Conservation (phyloP, 2,113 vertebrate genomes). For the Procavia capensis region DNA sequence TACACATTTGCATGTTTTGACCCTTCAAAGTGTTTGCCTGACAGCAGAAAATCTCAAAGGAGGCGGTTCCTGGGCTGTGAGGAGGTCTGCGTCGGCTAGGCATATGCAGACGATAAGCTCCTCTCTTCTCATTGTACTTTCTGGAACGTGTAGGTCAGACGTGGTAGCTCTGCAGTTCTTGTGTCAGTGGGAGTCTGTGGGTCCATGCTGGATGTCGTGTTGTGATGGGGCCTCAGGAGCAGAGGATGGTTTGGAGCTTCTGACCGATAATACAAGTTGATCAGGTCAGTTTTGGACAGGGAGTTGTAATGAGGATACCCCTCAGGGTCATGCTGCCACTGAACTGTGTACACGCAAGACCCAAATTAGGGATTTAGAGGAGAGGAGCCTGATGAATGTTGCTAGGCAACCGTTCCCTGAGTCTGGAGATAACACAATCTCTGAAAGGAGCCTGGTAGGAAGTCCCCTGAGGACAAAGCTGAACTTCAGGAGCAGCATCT, state of each 20-base stretch:
- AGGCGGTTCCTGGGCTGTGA: not conserved
- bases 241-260: not conserved
- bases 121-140: not conserved
- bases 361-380: conserved; percentile 62
- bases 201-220: not conserved
- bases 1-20: conserved; percentile 26
- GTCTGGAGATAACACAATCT: conserved; percentile 67
- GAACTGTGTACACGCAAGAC: conserved; percentile 1
- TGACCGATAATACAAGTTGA: not conserved
- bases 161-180: not conserved
- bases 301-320: not conserved
- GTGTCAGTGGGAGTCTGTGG: rapidly evolving
- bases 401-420: conserved; percentile 70
- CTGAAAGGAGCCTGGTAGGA: conserved; percentile 14
- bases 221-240: not conserved
- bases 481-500: not conserved
- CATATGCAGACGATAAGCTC: not conserved
- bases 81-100: not conserved
- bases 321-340: not conserved
- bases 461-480: conserved; percentile 57
- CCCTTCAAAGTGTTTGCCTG: not conserved
- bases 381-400: conserved; percentile 55
- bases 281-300: not conserved
- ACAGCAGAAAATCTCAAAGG: conserved; percentile 33
- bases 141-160: not conserved